Evolutionary conservation across 2,888 invertebrate species (phyloP).

Genomic region (Cerastis rubricosa): DNA sequence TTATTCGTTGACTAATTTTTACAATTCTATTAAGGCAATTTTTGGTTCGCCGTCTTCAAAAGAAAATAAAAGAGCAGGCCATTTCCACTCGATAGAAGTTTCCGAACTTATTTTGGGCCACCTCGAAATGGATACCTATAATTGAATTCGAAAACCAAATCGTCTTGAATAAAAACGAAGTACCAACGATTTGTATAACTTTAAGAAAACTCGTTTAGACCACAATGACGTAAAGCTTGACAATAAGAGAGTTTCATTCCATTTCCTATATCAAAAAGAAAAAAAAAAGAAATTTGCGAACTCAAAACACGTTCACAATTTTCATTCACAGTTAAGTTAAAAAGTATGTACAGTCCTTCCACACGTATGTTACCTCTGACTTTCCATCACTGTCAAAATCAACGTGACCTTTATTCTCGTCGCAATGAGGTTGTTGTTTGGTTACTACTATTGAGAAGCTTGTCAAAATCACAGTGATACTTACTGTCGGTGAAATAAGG

Average conservation of each 20-base stretch:
- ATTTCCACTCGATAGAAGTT: constrained; percentile 28
- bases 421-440: not conserved
- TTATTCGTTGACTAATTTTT: not conserved
- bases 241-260: constrained; percentile 52
- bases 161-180: constrained; percentile 25
- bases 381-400: not conserved
- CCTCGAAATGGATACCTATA: constrained; percentile 30
- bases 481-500: not conserved
- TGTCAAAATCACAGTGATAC: not conserved
- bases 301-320: constrained; percentile 64
- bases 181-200: constrained; percentile 30
- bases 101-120: constrained; percentile 14
- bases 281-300: constrained; percentile 65
- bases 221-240: constrained; percentile 47
- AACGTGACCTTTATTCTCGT: not conserved
- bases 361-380: not conserved
- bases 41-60: not conserved
- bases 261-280: constrained; percentile 58
- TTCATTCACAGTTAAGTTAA: constrained; percentile 47
- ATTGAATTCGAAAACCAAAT: constrained; percentile 53
- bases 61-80: constrained; percentile 10
- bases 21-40: not conserved
- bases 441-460: not conserved
- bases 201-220: constrained; percentile 52
- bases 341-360: not conserved